phyloP scores from a whole-genome alignment of 2,113 vertebrate genomes.

The Accipiter cooperii region DNA sequence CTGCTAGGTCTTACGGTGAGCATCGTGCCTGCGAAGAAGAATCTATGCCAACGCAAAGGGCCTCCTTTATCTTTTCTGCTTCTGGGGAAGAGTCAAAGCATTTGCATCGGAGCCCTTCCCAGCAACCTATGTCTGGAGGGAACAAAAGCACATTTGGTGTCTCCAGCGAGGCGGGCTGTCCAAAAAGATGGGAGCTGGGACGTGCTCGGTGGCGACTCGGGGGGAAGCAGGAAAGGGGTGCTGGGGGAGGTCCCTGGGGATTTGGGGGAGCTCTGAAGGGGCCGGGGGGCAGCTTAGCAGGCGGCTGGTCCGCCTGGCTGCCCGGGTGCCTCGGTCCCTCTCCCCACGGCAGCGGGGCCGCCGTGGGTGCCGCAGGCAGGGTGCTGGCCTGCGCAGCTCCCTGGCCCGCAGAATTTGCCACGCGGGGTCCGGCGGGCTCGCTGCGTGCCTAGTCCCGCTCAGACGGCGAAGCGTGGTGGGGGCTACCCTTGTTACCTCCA shows the following conservation, averaged over 20 bases:
- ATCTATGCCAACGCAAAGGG: background rate
- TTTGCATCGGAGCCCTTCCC: background rate
- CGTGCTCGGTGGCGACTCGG: background rate
- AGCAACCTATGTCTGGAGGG: background rate
- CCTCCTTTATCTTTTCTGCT: background rate
- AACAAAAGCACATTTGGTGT: background rate
- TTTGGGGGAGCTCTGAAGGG: background rate
- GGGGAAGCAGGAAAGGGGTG: background rate
- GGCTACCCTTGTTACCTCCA: background rate
- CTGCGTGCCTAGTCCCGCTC: background rate
- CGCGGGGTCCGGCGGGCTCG: accelerated
- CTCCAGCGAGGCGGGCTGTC: background rate
- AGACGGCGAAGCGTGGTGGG: background rate
- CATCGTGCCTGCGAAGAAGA: background rate
- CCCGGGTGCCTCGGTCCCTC: background rate
- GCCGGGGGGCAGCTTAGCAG: background rate
- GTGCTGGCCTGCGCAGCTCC: background rate
- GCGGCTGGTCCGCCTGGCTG: background rate
- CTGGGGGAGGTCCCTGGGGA: background rate
- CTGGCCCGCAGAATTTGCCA: accelerated
- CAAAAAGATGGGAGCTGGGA: background rate
- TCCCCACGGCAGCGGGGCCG: background rate
- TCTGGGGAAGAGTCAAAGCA: background rate
- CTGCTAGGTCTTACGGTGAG: background rate
- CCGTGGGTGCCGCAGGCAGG: accelerated